Evolutionary conservation across 2,888 invertebrate genomes (phyloP).

Genomic region (Carcina quercana): DNA sequence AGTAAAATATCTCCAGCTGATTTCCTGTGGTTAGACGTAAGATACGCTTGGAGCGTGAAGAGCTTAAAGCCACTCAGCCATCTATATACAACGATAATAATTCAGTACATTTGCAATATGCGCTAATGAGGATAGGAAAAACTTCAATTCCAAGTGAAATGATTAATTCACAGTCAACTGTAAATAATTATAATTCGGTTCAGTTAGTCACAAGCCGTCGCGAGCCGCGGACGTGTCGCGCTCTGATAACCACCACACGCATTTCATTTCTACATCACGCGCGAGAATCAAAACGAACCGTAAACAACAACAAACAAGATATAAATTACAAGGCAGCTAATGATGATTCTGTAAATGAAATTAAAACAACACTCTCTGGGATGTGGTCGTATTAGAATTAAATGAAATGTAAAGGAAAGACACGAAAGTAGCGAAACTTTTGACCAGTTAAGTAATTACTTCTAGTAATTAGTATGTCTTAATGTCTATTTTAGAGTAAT

Average conservation of each 20-base stretch:
- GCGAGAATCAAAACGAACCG: slow-evolving; percentile 37
- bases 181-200: slow-evolving; percentile 60
- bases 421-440: slow-evolving; percentile 63
- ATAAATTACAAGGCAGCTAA: slow-evolving; percentile 31
- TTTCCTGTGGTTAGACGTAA: too few species aligned
- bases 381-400: slow-evolving; percentile 47
- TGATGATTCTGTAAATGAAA: slow-evolving; percentile 40
- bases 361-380: slow-evolving; percentile 51
- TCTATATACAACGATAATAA: too few species aligned
- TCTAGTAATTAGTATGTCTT: too few species aligned
- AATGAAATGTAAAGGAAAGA: slow-evolving; percentile 48
- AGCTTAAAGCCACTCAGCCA: too few species aligned
- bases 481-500: neutral
- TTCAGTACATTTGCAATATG: slow-evolving; percentile 1
- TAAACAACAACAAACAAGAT: slow-evolving; percentile 42
- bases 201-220: slow-evolving; percentile 54
- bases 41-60: too few species aligned
- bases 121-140: slow-evolving; percentile 13
- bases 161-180: slow-evolving; percentile 42
- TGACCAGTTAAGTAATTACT: too few species aligned
- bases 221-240: slow-evolving; percentile 49
- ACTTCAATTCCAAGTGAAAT: slow-evolving; percentile 25
- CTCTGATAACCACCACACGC: slow-evolving; percentile 55
- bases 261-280: slow-evolving; percentile 60
- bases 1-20: too few species aligned